Conservation (phyloP, 2,113 vertebrate species). For the Ammospiza nelsoni region DNA sequence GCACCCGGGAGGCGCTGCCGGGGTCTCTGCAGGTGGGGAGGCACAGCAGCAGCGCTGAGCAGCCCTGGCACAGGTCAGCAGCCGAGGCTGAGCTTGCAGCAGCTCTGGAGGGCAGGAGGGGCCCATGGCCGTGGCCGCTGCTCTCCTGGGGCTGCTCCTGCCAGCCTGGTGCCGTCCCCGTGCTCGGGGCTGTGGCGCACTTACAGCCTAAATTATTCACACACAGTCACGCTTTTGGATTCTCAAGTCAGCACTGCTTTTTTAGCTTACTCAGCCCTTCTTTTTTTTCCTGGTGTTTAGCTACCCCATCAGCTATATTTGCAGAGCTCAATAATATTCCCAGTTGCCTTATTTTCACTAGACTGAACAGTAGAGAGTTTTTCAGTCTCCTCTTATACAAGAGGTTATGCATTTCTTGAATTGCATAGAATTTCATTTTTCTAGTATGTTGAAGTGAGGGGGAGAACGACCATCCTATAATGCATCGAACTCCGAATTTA, state of each 20-base stretch:
- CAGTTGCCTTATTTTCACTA: background rate
- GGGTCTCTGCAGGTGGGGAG: background rate
- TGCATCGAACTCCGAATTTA: too few relatives aligned
- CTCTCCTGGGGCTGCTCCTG: background rate
- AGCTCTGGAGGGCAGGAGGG: background rate
- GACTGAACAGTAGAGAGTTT: background rate
- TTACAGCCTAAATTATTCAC: background rate
- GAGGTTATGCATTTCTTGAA: background rate
- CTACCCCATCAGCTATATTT: background rate
- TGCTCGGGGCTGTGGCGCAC: background rate
- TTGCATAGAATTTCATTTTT: background rate
- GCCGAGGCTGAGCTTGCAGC: fast-evolving
- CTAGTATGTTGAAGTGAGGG: background rate
- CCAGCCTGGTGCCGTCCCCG: fast-evolving
- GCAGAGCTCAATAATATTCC: background rate
- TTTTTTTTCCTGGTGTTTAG: background rate
- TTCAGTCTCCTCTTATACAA: background rate
- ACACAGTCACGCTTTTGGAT: background rate
- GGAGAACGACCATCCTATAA: too few relatives aligned
- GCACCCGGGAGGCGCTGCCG: background rate
- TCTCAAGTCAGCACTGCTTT: background rate
- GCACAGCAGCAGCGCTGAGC: background rate
- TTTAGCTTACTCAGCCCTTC: background rate
- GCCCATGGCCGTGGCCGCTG: background rate
- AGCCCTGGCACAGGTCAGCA: background rate